Percentiles rank a stretch among this genome's conserved stretches.
phyloP scores from a whole-genome alignment of 2,113 vertebrate species.

The Myanophis thanlyinensis region DNA sequence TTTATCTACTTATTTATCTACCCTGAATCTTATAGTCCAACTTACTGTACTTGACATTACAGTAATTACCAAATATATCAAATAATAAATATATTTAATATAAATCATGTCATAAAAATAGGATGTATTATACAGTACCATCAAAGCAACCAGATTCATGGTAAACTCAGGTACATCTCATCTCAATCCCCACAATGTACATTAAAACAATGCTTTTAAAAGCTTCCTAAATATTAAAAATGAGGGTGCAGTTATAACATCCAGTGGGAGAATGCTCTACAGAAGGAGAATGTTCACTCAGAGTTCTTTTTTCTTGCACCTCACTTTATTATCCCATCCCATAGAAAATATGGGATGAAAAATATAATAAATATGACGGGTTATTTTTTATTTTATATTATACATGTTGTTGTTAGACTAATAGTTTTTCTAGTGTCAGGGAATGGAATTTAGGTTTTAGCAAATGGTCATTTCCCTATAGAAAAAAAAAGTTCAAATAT shows the following conservation, averaged over 20 bases:
- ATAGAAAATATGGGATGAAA: too few relatives aligned
- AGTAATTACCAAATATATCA: too few relatives aligned
- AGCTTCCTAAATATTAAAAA: neutral
- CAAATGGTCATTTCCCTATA: neutral
- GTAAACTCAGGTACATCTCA: neutral
- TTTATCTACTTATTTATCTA: too few relatives aligned
- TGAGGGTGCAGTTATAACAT: neutral
- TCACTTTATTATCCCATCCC: neutral
- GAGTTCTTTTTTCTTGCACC: neutral
- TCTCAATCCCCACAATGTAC: neutral
- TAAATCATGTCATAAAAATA: neutral
- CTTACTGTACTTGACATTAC: too few relatives aligned
- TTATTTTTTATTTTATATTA: neutral
- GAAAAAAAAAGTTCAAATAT: neutral
- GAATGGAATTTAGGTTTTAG: neutral
- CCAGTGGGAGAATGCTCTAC: neutral
- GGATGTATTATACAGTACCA: neutral
- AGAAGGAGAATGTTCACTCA: neutral
- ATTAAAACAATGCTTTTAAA: neutral
- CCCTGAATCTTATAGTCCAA: too few relatives aligned
- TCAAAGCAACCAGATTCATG: neutral
- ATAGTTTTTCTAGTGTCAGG: neutral
- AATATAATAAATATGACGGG: neutral
- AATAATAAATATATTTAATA: too few relatives aligned
- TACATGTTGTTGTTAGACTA: neutral